Conservation (phyloP, 2,888 invertebrate species). For the Spatulosminthurus flaviceps region DNA sequence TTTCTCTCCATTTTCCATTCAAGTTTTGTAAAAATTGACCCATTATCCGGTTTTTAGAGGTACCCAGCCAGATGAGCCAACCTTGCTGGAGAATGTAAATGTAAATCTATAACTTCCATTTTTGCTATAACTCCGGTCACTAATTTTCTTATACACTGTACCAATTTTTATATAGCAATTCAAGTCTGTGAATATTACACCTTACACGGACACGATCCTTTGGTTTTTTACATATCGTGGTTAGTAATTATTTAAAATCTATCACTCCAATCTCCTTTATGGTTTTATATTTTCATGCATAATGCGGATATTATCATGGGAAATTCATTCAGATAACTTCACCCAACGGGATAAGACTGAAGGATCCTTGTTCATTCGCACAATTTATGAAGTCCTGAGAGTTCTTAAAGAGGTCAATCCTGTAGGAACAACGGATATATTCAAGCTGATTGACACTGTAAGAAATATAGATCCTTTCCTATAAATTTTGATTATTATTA, state of each 20-base stretch:
- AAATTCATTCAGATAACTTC: slow-evolving; percentile 39
- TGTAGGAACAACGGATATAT: slow-evolving; percentile 64
- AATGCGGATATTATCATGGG: too few relatives aligned
- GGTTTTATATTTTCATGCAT: not conserved
- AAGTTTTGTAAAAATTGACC: not conserved
- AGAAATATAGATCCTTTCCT: too few relatives aligned
- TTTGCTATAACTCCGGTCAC: too few relatives aligned
- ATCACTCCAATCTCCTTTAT: not conserved
- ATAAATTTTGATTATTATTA: too few relatives aligned
- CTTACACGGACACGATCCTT: slow-evolving; percentile 52
- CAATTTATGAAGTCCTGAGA: slow-evolving; percentile 74
- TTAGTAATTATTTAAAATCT: not conserved
- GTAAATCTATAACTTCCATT: too few relatives aligned
- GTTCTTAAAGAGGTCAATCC: too few relatives aligned
- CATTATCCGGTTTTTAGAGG: too few relatives aligned
- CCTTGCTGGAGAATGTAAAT: too few relatives aligned
- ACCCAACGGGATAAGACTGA: slow-evolving; percentile 71
- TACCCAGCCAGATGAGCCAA: too few relatives aligned
- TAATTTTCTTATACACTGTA: not conserved
- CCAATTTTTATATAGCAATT: not conserved
- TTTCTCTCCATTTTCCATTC: too few relatives aligned
- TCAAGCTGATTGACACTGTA: slow-evolving; percentile 46
- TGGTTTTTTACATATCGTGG: slow-evolving; percentile 51
- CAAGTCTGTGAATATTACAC: slow-evolving; percentile 37
- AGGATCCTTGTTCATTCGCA: slow-evolving; percentile 79